These are phyloP conservation scores for Sinodicranocentrus sp. DNA, from an alignment of 2,888 invertebrate species.

Conservation along the genomic window DNA sequence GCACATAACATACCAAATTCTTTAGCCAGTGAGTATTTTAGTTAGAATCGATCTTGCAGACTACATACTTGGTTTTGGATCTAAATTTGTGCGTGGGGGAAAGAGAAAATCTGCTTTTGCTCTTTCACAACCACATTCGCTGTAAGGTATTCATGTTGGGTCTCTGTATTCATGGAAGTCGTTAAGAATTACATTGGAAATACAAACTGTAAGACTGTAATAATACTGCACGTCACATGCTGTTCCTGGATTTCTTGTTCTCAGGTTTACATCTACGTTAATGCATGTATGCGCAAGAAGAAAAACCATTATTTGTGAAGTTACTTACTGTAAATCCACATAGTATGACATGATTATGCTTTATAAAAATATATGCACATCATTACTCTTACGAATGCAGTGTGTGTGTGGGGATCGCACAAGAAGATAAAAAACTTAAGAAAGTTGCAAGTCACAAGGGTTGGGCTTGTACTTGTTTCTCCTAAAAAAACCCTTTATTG, in stretches of 20 bases:
- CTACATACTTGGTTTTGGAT: too few relatives aligned
- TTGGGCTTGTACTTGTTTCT: conserved; percentile 2
- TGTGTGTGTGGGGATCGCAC: conserved; percentile 54
- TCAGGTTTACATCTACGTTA: neutral
- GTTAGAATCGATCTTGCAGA: too few relatives aligned
- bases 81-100: too few relatives aligned
- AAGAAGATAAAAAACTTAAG: conserved; percentile 64
- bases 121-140: neutral
- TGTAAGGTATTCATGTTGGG: neutral
- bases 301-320: conserved; percentile 42
- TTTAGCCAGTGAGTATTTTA: too few relatives aligned
- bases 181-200: neutral
- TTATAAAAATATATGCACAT: conserved; percentile 39
- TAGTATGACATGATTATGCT: conserved; percentile 37
- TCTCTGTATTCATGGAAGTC: neutral
- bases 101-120: neutral
- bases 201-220: neutral
- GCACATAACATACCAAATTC: too few relatives aligned
- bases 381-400: conserved; percentile 23
- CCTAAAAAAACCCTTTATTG: too few relatives aligned
- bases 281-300: neutral
- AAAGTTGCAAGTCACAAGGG: conserved; percentile 64
- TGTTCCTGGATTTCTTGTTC: too few relatives aligned
- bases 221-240: neutral
- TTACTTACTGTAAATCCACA: conserved; percentile 41